Evolutionary conservation across 2,113 vertebrate genomes (phyloP), one percentile per base, ranked within the genome.

Genomic region (Pungitius pungitius): DNA sequence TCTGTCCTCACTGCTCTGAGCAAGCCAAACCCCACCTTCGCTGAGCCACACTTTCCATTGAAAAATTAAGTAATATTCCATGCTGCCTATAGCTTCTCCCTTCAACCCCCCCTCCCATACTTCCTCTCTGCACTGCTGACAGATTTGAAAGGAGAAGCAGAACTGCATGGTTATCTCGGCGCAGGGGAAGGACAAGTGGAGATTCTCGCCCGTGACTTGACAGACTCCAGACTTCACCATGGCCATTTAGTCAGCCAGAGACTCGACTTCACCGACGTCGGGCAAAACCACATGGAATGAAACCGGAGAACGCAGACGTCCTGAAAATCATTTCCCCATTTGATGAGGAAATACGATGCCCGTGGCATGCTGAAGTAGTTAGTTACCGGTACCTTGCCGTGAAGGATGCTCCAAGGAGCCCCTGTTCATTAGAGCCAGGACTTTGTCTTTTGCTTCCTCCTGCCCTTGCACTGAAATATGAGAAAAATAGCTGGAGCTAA

Each of bases 361-460:
- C 18, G 40, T 69, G 81, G 83, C 93, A 93, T 91, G 80, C 78
- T 93, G 92, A 92, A 94, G 84, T 92, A 92, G 92, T 94, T 93
- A 92, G 88, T 82, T 86, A 85, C 80, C 83, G 88, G 81, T 86
- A 85, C 80, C 83, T 86, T 87, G 73, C 87, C 82, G 83, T 86
- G 75, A 91, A 86, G 87, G 87, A 91, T 90, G 82, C 85, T 89
- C 78, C 74, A 8, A 39, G 55, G 83, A 88, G 75, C 83, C 76
- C 75, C 56, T 18, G 52, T 88, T 90, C 85, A 90, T 90, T 87
- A 87, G 76, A 82, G 75, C 77, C 83, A 82, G 81, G 52, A 60
- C 76, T 81, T 84, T 79, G 75, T 88, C 68, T 78, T 68, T 56
- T 43, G 65, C 79, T 81, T 62, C 71, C 70, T 80, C 67, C 77